Evolutionary conservation across 2,888 invertebrate genomes (phyloP).

Genomic region (Bursaphelenchus okinawaensis): DNA sequence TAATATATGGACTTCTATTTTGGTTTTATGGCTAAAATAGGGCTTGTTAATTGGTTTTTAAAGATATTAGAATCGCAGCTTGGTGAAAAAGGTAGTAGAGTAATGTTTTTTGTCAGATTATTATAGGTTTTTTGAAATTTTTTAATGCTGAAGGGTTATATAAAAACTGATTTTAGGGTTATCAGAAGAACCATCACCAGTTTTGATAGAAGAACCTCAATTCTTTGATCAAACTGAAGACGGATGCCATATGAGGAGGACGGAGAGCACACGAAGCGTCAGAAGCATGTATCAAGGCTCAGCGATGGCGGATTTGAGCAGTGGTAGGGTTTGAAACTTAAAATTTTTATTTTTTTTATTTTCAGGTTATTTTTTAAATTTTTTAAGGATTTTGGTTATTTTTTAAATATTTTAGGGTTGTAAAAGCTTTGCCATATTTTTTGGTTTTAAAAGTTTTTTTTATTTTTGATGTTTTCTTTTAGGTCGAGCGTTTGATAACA

Average conservation of each 20-base stretch:
- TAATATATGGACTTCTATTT: no score
- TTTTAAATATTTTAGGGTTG: no score
- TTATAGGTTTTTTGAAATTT: background rate
- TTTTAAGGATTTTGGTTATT: no score
- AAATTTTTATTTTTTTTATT: no score
- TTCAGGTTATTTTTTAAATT: no score
- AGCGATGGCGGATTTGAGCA: constrained; percentile 71
- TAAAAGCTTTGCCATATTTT: no score
- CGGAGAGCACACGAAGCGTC: constrained; percentile 16
- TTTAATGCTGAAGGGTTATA: background rate
- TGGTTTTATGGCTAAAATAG: background rate
- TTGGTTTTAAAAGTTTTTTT: no score
- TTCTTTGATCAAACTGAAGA: background rate
- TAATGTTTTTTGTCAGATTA: background rate
- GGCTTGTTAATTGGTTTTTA: background rate
- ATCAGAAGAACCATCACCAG: background rate
- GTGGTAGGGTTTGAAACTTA: background rate
- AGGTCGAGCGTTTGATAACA: constrained; percentile 91
- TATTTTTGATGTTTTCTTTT: constrained; percentile 59
- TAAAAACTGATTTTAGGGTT: background rate
- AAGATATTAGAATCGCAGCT: background rate
- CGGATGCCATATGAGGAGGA: constrained; percentile 11
- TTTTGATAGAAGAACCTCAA: background rate
- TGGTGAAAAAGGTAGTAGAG: background rate
- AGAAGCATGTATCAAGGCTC: constrained; percentile 4